Conservation (phyloP, 2,113 vertebrate genomes). For the Silurus glanis region DNA sequence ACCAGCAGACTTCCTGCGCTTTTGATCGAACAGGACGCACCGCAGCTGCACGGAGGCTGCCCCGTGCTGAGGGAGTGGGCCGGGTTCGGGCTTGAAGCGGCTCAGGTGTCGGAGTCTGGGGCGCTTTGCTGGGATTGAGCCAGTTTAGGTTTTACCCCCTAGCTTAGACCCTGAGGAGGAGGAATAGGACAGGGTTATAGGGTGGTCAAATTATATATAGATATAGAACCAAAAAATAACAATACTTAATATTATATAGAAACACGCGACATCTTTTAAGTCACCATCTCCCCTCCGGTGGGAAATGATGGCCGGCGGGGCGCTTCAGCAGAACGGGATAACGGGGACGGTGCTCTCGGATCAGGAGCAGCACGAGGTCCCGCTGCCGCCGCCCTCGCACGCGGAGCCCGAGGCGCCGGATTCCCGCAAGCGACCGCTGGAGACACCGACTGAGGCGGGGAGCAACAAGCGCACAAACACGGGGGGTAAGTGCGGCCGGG, state of each 20-base stretch:
- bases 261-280: neutral
- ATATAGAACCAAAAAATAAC: neutral
- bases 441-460: constrained; percentile 82
- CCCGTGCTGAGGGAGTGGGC: neutral
- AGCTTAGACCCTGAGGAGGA: neutral
- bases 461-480: constrained; percentile 86
- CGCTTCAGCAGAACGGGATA: constrained; percentile 73
- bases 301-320: constrained; percentile 76
- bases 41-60: too few relatives aligned
- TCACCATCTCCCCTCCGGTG: constrained; percentile 42
- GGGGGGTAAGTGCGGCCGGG: constrained; percentile 73
- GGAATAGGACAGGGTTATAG: neutral
- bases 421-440: constrained; percentile 83
- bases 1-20: too few relatives aligned
- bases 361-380: constrained; percentile 69
- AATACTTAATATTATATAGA: neutral
- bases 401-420: constrained; percentile 81
- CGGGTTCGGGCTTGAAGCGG: neutral
- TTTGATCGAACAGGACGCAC: too few relatives aligned
- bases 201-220: neutral
- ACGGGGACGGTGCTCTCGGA: constrained; percentile 61
- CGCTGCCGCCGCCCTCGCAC: constrained; percentile 72
- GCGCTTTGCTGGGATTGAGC: neutral
- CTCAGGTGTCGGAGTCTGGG: neutral
- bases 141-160: neutral